phyloP scores from a whole-genome alignment of 2,888 invertebrate species.

The Drosophila subsilvestris region DNA sequence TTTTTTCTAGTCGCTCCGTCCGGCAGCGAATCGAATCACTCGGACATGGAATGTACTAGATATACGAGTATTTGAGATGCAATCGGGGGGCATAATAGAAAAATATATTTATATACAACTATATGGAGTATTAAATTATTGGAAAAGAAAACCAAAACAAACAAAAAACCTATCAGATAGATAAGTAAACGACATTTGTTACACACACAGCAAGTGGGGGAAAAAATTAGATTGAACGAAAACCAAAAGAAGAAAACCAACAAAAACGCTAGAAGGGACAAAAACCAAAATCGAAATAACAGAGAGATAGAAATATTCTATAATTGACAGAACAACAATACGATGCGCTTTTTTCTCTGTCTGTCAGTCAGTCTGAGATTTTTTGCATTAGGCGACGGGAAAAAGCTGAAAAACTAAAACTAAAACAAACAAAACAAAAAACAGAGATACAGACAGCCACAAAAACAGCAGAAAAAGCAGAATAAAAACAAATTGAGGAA shows the following conservation, averaged over 20 bases:
- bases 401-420: conserved; percentile 11
- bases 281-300: conserved; percentile 30
- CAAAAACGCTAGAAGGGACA: neutral
- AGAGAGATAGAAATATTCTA: conserved; percentile 48
- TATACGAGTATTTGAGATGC: conserved; percentile 36
- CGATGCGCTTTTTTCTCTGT: conserved; percentile 59
- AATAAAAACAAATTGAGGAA: conserved; percentile 20
- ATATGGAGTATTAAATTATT: conserved; percentile 74
- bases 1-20: conserved; percentile 68
- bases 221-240: conserved; percentile 27
- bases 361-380: conserved; percentile 70
- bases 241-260: conserved; percentile 20
- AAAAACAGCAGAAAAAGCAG: conserved; percentile 21
- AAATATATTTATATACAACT: conserved; percentile 77
- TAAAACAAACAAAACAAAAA: conserved; percentile 30
- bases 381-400: conserved; percentile 65
- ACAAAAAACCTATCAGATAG: conserved; percentile 56
- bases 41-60: conserved; percentile 42
- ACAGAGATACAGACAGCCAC: conserved; percentile 19
- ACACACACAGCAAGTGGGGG: conserved; percentile 55
- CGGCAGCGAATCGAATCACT: conserved; percentile 36
- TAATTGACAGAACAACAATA: conserved; percentile 64
- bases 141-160: conserved; percentile 58
- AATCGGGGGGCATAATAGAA: conserved; percentile 68
- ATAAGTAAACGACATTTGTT: conserved; percentile 71